Evolutionary conservation across 2,797 vertebrate species (phyloP).

Genomic region (Microcaecilia unicolor): DNA sequence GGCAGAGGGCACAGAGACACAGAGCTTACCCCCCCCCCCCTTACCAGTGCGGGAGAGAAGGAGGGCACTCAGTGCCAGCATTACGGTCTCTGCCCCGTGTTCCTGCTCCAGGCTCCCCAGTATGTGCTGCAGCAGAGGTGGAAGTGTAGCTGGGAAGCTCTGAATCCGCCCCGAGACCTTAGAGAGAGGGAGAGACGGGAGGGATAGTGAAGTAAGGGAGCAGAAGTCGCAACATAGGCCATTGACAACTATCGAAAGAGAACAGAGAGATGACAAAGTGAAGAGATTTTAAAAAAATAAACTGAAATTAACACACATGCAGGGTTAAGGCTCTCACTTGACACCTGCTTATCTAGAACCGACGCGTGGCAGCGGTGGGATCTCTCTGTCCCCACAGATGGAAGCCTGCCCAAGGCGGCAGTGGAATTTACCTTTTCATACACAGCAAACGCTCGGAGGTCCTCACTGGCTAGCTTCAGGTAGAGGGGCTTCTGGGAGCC

Average conservation of each 20-base stretch:
- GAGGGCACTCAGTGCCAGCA: conserved; percentile 52
- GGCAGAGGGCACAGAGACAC: background rate
- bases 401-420: too few species aligned
- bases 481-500: conserved; percentile 72
- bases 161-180: conserved; percentile 46
- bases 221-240: too few species aligned
- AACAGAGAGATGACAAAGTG: too few species aligned
- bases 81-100: conserved; percentile 46
- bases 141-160: conserved; percentile 59
- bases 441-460: conserved; percentile 69
- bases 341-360: too few species aligned
- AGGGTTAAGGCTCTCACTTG: too few species aligned
- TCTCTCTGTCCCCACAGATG: too few species aligned
- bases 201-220: too few species aligned
- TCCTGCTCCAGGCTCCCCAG: conserved; percentile 62
- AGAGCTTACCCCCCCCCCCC: background rate
- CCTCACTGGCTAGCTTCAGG: conserved; percentile 65
- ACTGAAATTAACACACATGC: too few species aligned
- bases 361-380: too few species aligned
- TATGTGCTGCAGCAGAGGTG: conserved; percentile 55
- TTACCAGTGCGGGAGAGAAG: conserved; percentile 60
- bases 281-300: too few species aligned
- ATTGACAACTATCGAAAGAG: too few species aligned
- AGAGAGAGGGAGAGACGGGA: background rate
- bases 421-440: conserved; percentile 66